Base-by-base conservation (phyloP, 2,797 vertebrate genomes). In the Malurus splendens region DNA sequence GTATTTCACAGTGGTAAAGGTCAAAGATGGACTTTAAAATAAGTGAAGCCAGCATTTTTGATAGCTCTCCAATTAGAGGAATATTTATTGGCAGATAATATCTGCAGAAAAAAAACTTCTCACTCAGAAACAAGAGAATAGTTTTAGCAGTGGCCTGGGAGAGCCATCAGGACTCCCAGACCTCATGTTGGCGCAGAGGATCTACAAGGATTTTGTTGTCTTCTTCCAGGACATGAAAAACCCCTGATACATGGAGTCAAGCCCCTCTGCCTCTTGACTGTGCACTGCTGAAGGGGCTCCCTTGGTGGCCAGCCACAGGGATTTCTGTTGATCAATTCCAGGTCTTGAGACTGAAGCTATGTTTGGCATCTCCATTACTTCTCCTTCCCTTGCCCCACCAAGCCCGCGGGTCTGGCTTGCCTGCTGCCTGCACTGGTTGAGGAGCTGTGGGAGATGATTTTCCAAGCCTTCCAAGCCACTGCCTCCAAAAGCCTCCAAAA, bases 11-110 rank as follows among this genome's bases (percentile, higher is more conserved):
- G 66, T 10, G 1, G 62, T 93, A 95, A 90, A 93, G 87, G 89
- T 90, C 94, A 93, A 87, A 89, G 81, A 67, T 73, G 77, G 82
- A 82, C 81, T 93, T 74, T 95, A 86, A 94, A 92, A 83, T 90
- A 87, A 92, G 87, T 22, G 9, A 50, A 93, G 89, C 80, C 80
- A 79, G 82, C 45, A 84, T 82, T 94, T 93, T 81, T 92, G 77
- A 90, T 92, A 57, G 42, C 28, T 86, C 30, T 92, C 57, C 72
- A 82, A 71, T 82, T 79, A 86, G 50, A 87, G 54, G 64, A 89
- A 71, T 92, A 95, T 92, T 90, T 93, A 87, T 81, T 85, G 73
- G 59, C 57, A 88, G 48, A 60, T 48, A 74, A 75, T 66, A 88
- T 60, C 64, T 79, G 23, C 57, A 91, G 89, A 87, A 70, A 52